Evolutionary conservation across 2,113 vertebrate species (phyloP).

Genomic region (Piprites chloris): DNA sequence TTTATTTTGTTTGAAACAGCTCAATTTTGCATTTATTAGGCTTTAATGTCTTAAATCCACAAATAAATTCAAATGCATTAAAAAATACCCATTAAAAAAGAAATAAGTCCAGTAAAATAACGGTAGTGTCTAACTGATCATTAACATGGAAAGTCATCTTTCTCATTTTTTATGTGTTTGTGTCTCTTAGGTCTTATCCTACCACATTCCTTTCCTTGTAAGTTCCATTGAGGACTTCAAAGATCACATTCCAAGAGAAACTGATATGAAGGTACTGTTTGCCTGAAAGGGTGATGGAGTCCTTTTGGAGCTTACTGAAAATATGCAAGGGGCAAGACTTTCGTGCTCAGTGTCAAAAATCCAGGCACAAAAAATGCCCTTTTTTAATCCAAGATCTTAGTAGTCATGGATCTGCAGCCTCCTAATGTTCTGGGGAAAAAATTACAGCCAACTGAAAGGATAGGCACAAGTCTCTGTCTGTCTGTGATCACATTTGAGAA

Average conservation of each 20-base stretch:
- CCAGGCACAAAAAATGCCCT: neutral
- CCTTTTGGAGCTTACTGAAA: neutral
- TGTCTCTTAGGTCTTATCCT: conserved; percentile 89
- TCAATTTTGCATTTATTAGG: neutral
- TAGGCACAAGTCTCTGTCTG: neutral
- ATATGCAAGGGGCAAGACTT: neutral
- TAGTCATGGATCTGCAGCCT: neutral
- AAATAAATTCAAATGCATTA: neutral
- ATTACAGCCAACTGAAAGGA: neutral
- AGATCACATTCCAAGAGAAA: conserved; percentile 98
- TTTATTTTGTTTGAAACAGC: neutral
- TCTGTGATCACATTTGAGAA: neutral
- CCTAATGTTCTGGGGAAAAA: neutral
- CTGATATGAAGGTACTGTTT: conserved; percentile 94
- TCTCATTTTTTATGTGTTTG: neutral
- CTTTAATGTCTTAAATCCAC: neutral
- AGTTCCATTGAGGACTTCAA: conserved; percentile 99
- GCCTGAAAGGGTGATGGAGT: neutral
- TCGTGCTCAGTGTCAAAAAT: neutral
- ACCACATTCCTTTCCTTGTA: conserved; percentile 98
- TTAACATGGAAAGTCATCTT: neutral
- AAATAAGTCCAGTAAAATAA: neutral
- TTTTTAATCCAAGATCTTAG: neutral
- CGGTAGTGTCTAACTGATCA: neutral
- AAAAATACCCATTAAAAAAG: neutral